Evolutionary conservation across 2,113 vertebrate genomes (phyloP).

Genomic region (Micromys minutus): DNA sequence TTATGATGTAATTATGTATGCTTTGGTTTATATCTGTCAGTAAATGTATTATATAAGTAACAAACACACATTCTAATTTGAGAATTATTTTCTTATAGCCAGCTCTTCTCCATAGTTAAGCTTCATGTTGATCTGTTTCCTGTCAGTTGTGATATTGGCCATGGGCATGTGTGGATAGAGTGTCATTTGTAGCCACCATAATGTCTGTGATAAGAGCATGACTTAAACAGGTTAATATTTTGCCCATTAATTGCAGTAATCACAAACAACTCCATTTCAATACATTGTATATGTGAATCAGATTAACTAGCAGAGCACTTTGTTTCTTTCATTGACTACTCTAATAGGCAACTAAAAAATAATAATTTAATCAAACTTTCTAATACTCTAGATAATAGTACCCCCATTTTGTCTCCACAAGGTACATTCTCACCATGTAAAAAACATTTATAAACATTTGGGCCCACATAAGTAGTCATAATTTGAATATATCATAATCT

Average conservation of each 20-base stretch:
- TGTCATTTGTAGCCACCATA: constrained; percentile 53
- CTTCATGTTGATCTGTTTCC: constrained; percentile 65
- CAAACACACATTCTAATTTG: neutral
- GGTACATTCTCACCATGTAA: neutral
- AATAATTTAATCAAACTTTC: constrained; percentile 26
- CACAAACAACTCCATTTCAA: constrained; percentile 62
- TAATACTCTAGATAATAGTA: constrained; percentile 21
- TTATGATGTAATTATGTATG: constrained; percentile 30
- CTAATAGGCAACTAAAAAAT: constrained; percentile 57
- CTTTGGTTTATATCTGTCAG: constrained; percentile 29
- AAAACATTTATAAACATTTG: neutral
- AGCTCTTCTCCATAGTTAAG: constrained; percentile 40
- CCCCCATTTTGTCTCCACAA: constrained; percentile 4
- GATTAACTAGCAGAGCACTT: constrained; percentile 52
- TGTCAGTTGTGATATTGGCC: constrained; percentile 63
- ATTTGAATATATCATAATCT: constrained; percentile 26
- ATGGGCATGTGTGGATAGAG: constrained; percentile 54
- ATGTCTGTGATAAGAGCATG: constrained; percentile 67
- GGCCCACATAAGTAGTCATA: neutral
- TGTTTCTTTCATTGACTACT: constrained; percentile 44
- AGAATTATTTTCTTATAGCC: constrained; percentile 29
- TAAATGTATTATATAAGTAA: constrained; percentile 13
- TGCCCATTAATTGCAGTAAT: constrained; percentile 61
- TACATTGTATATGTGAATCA: constrained; percentile 47
- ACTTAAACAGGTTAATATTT: constrained; percentile 65